Conservation (phyloP, 2,797 vertebrate genomes). For the Carcharodon carcharias region DNA sequence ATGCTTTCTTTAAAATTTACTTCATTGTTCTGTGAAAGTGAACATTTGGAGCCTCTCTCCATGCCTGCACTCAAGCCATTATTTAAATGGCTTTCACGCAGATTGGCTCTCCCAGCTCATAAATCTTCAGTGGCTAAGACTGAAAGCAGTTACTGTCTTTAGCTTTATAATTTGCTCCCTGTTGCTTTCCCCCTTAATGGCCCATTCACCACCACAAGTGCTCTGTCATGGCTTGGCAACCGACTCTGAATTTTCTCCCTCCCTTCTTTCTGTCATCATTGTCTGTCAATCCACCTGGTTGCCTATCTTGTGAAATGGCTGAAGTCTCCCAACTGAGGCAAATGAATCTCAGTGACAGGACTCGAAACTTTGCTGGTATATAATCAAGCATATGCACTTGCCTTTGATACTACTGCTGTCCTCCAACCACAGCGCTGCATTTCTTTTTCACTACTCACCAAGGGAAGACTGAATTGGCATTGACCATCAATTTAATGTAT, state of each 20-base stretch:
- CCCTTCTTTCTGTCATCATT: background rate
- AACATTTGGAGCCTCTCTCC: slow-evolving; percentile 14
- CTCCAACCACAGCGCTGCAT: background rate
- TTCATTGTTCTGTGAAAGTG: slow-evolving; percentile 20
- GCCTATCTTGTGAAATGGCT: background rate
- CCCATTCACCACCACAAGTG: background rate
- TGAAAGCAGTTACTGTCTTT: background rate
- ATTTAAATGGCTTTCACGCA: background rate
- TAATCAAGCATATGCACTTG: background rate
- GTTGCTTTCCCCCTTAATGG: background rate
- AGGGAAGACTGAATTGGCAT: slow-evolving; percentile 8
- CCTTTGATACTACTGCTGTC: background rate
- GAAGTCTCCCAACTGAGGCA: background rate
- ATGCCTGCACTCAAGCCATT: background rate
- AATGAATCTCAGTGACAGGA: background rate
- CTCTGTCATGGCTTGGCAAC: background rate
- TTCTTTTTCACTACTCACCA: background rate
- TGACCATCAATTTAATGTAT: background rate
- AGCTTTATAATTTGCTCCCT: background rate
- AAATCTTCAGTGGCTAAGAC: background rate
- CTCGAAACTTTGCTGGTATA: background rate
- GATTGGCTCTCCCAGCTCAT: background rate
- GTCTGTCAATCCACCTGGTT: background rate
- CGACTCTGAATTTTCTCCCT: background rate
- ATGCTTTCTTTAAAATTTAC: background rate